A percentile compares a stretch with the other conserved stretches of the same genome.
These are phyloP conservation scores for Thelaira solivaga DNA, from an alignment of 2,888 invertebrate genomes.

Conservation along the genomic window DNA sequence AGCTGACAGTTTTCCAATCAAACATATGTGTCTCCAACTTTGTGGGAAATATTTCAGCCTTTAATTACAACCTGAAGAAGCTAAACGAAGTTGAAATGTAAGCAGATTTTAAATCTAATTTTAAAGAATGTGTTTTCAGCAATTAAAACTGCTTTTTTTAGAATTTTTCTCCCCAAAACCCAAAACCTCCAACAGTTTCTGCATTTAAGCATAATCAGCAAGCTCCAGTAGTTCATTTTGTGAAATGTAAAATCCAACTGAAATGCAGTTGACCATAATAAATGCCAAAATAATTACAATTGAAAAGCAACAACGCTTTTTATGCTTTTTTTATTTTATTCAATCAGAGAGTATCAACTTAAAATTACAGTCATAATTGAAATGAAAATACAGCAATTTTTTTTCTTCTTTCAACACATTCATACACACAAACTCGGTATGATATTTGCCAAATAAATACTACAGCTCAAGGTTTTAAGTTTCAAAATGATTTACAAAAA, in stretches of 20 bases:
- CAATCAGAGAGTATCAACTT: background rate
- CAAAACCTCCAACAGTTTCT: no score
- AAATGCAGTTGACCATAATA: slow-evolving; percentile 8
- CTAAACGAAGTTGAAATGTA: no score
- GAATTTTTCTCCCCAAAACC: no score
- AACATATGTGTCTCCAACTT: no score
- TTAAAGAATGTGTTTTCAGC: no score
- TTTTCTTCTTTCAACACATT: no score
- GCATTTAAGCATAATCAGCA: background rate
- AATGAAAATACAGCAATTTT: slow-evolving; percentile 4
- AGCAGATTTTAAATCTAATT: no score
- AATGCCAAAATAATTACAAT: slow-evolving; percentile 12
- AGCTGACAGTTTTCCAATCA: no score
- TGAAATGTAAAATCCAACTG: background rate
- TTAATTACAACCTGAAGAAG: no score
- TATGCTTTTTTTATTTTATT: background rate
- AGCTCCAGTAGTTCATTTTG: background rate
- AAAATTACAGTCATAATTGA: slow-evolving; percentile 15
- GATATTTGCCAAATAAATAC: background rate
- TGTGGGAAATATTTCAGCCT: no score
- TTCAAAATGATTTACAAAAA: background rate
- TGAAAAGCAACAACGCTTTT: background rate
- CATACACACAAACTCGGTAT: background rate
- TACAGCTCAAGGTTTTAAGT: background rate
- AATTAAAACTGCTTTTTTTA: no score